Base-by-base conservation (phyloP, 2,797 vertebrate genomes). In the Crenichthys baileyi region DNA sequence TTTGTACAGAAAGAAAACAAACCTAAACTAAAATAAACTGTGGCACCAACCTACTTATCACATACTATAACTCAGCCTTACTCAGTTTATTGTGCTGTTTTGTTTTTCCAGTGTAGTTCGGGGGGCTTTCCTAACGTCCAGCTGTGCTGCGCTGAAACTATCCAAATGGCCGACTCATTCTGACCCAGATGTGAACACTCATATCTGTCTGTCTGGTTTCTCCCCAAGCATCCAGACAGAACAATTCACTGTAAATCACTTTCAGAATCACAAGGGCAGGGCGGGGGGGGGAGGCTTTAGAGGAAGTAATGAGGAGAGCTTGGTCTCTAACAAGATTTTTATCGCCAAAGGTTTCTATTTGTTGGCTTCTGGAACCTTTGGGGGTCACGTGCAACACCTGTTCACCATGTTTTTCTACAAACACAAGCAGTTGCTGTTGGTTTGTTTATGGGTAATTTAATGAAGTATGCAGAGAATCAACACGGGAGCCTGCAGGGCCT, bases 131-230 rank as follows among this genome's bases (percentile, higher is more conserved):
- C 70, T 80, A 82, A 82, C 61, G 77, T 84, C 90, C 92, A 94
- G 93, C 94, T 94, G 93, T 90, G 91, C 86, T 87, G 75, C 31
- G 75, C 77, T 90, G 89, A 92, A 93, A 92, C 86, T 90, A 90
- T 80, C 90, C 85, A 61, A 85, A 88, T 78, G 75, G 79, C 85
- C 26, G 60, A 70, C 71, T 85, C 79, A 79, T 86, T 91, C 81
- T 83, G 86, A 83, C 81, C 77, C 90, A 90, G 86, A 90, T 87
- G 87, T 84, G 77, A 90, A 61, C 22, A 36, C 78, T 88, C 79
- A 86, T 87, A 74, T 88, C 78, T 80, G 84, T 83, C 85, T 84
- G 79, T 60, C 73, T 80, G 84, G 81, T 76, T 46, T 83, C 31
- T 81, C 77, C 76, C 84, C 70, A 76, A 80, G 78, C 72, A 70